Base-by-base conservation (phyloP, 2,888 invertebrate genomes). In the Tachina grossa region DNA sequence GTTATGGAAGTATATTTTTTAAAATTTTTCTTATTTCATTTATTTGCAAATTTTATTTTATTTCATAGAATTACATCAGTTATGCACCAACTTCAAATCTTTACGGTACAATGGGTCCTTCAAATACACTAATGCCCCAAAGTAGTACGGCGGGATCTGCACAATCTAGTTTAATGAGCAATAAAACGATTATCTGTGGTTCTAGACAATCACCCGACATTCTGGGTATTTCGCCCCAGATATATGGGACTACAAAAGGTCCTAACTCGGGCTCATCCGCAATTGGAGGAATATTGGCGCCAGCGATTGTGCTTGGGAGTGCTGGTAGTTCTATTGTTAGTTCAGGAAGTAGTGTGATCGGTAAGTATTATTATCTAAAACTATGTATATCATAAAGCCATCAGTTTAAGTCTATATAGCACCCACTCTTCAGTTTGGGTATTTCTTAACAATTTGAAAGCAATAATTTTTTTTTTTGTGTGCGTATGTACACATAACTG, bases 181-280 rank as follows among this genome's bases (percentile, higher is more conserved):
- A 89, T 71, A 87, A 90, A 10, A 83, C 85, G 59, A 79, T 83
- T 9, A 22, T 91, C 49, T 87, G 90, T 78, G 91, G 90, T 19
- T 82, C 88, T 6, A 88, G 91, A 61, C 92, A 92, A 88, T 92
- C 93, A 68, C 92, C 92, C 43, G 92, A 92, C 87, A 89, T 92
- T 78, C 90, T 92, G 66, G 92, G 92, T 63, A 90, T 92, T 47
- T 87, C 92, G 19, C 87, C 90, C 10, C 91, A 89, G 68, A 87
- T 90, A 14, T 92, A 90, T 87, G 89, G 89, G 19, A 68, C 85
- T n/a, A 79, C 83, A n/a, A 75, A 72, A n/a, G 41, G 16, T 49
- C 55, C 77, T 11, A 75, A 49, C 49, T 79, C 78, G 41, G 69
- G 69, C 0, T 80, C 81, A 41, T 63, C 86, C 9, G n/a, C 84